phyloP scores from a whole-genome alignment of 1,140 invertebrate species.

The Apis laboriosa region DNA sequence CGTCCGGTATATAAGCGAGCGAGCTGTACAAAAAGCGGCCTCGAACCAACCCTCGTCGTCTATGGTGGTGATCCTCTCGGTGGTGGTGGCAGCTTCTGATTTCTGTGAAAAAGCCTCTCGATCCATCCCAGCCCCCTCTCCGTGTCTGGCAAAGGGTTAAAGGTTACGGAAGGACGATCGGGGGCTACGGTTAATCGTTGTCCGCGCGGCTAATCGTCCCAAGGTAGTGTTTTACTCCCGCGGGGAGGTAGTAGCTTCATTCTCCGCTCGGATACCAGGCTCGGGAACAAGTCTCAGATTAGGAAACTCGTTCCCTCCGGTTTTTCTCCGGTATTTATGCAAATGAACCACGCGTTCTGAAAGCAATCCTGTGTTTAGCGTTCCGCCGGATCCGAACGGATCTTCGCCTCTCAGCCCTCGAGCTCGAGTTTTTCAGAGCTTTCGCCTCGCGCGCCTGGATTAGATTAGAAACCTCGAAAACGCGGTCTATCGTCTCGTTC shows the following conservation, averaged over 20 bases:
- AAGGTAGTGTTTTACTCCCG: slow-evolving; percentile 9
- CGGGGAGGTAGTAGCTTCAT: slow-evolving; percentile 35
- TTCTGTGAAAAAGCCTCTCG: slow-evolving; percentile 13
- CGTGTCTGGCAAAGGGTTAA: not conserved
- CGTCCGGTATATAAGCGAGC: slow-evolving; percentile 1
- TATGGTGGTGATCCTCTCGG: not conserved
- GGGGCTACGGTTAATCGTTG: slow-evolving; percentile 7
- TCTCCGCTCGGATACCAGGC: not conserved
- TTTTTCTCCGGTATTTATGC: slow-evolving; percentile 48
- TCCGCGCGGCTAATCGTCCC: slow-evolving; percentile 24
- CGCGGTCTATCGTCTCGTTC: not conserved
- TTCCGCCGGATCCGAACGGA: not conserved
- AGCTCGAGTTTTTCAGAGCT: slow-evolving; percentile 11
- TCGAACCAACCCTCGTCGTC: not conserved
- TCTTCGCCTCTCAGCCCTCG: no score
- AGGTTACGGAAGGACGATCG: slow-evolving; percentile 19
- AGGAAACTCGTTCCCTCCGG: slow-evolving; percentile 47
- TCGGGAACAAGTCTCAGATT: slow-evolving; percentile 30
- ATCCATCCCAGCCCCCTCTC: not conserved
- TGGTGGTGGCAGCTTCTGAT: slow-evolving; percentile 15
- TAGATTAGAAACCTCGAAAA: slow-evolving; percentile 2
- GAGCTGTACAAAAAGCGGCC: slow-evolving; percentile 19
- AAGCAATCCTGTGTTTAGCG: slow-evolving; percentile 51
- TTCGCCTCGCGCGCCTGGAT: not conserved
- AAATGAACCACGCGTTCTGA: slow-evolving; percentile 43